These are phyloP conservation scores for Morpho deidamia DNA, from an alignment of 2,888 invertebrate species.

Conservation along the genomic window DNA sequence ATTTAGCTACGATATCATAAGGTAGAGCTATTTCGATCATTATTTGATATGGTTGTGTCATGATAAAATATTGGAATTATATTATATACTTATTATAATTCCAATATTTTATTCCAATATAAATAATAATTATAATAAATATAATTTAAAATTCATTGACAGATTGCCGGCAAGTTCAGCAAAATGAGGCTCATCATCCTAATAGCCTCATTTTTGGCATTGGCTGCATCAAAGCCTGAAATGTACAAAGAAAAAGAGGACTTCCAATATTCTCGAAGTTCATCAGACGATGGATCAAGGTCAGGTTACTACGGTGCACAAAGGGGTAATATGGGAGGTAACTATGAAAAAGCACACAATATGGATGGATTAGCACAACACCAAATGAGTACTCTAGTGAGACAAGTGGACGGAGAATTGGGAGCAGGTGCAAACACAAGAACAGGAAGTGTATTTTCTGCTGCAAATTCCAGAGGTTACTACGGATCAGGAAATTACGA, in stretches of 20 bases:
- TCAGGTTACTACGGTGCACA: constrained; percentile 69
- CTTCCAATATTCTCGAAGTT: constrained; percentile 68
- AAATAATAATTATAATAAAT: too few relatives aligned
- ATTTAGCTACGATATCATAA: too few relatives aligned
- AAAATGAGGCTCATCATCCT: constrained; percentile 54
- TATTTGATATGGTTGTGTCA: too few relatives aligned
- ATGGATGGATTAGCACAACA: constrained; percentile 68
- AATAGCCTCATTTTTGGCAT: constrained; percentile 44
- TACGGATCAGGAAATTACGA: constrained; percentile 60
- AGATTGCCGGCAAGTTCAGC: constrained; percentile 28
- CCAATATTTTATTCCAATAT: too few relatives aligned
- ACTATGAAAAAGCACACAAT: constrained; percentile 69
- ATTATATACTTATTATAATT: too few relatives aligned
- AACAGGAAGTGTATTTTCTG: constrained; percentile 57
- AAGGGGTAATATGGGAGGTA: constrained; percentile 74
- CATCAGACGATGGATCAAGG: constrained; percentile 65
- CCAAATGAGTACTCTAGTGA: constrained; percentile 65
- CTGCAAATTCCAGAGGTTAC: constrained; percentile 64
- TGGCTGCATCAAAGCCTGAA: constrained; percentile 57
- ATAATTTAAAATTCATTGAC: constrained; percentile 25
- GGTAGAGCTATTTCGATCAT: too few relatives aligned
- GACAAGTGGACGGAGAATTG: constrained; percentile 62
- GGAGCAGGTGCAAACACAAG: constrained; percentile 56
- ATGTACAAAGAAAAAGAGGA: constrained; percentile 68
- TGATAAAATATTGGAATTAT: too few relatives aligned